Evolutionary conservation across 37 sponge, comb jelly and placozoan genomes (phyloP), one percentile per base, ranked within the genome.

Genomic region (Chondrosia reniformis): DNA sequence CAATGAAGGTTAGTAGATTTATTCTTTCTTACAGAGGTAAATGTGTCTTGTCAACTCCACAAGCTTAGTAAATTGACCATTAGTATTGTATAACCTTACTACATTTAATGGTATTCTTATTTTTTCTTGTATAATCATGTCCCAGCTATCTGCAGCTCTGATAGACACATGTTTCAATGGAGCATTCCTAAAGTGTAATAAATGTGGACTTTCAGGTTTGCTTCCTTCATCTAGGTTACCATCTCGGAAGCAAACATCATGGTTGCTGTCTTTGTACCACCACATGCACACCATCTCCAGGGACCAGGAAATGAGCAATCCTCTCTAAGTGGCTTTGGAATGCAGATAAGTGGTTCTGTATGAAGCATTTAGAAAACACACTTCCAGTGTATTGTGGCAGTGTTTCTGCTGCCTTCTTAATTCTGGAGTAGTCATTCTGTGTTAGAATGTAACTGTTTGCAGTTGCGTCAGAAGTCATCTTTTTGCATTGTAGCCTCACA

Each of bases 301-400:
- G 63, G 13, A 62, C 8, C 28, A 62, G n/a, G 27, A 62, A 62
- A 28, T 62, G 63, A 62, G 27, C 28, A n/a, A 62, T 62, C n/a
- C 63, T 62, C n/a, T 62, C 63, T 28, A 62, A 62, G 28, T 62
- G 63, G 63, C 27, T n/a, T n/a, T 62, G 63, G 27, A 62, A 12
- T 62, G 21, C 28, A 12, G 27, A 25, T 12, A 62, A 25, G 28
- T 62, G 63, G 27, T 62, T 22, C 25, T 62, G 63, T 12, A 62
- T 62, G 27, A 62, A 62, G 63, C 27, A 24, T n/a, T 62, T 62
- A 9, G 25, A 9, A 62, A 62, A 62, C 15, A 49, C 63, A 62
- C 28, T 62, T 62, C 63, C 63, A 25, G 27, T 62, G 63, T 62
- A 62, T 12, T 22, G 17, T n/a, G 63, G 63, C 13, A 62, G 63